phyloP scores from a whole-genome alignment of 2,113 vertebrate genomes.

The Ifrita kowaldi region DNA sequence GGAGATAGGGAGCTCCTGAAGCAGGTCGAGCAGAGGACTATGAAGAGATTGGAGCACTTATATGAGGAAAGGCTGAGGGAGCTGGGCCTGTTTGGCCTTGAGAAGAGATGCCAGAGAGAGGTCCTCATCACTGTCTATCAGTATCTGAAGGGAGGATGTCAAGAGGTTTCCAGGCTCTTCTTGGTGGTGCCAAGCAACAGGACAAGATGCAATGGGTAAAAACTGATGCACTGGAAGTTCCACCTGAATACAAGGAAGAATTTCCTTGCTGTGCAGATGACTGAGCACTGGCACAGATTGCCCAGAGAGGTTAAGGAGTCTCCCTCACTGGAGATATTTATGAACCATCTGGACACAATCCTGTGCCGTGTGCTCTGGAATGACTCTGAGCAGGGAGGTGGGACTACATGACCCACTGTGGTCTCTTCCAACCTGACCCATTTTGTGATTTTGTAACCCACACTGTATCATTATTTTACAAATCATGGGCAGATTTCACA shows the following conservation, averaged over 20 bases:
- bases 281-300: background rate
- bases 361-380: background rate
- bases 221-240: background rate
- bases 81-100: background rate
- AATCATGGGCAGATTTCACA: background rate
- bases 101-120: background rate
- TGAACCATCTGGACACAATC: accelerated
- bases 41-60: background rate
- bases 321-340: background rate
- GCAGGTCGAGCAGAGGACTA: background rate
- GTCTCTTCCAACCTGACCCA: background rate
- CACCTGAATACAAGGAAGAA: background rate
- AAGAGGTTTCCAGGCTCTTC: background rate
- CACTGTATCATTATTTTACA: background rate
- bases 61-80: background rate
- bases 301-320: background rate
- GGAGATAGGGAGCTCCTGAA: background rate
- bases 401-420: background rate
- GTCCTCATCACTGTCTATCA: background rate
- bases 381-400: background rate
- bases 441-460: background rate
- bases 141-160: background rate
- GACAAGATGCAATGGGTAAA: background rate
- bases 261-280: background rate
- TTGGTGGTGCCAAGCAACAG: too few relatives aligned